phyloP scores from a whole-genome alignment of 2,888 invertebrate genomes.

The Kuschelorhynchus macadamiae region DNA sequence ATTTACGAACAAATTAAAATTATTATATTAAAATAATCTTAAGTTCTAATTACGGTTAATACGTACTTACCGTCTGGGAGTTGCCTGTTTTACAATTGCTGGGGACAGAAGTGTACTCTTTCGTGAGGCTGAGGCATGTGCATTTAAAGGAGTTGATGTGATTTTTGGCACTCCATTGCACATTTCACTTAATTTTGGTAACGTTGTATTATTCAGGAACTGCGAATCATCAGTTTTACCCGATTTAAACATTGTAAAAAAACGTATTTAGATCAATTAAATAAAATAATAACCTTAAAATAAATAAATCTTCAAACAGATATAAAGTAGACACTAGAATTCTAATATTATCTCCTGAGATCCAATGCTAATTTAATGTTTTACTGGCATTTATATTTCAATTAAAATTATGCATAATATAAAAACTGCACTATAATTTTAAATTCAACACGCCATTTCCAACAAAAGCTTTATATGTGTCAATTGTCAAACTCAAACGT shows the following conservation, averaged over 20 bases:
- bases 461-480: too few species aligned
- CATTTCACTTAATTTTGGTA: conserved; percentile 43
- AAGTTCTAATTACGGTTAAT: too few species aligned
- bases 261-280: too few species aligned
- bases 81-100: conserved; percentile 51
- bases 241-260: conserved; percentile 50
- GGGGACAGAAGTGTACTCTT: conserved; percentile 52
- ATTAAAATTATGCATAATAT: conserved; percentile 29
- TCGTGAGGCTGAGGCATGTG: conserved; percentile 32
- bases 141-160: conserved; percentile 56
- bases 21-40: too few species aligned
- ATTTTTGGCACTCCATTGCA: conserved; percentile 54
- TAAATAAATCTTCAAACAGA: too few species aligned
- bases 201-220: conserved; percentile 29
- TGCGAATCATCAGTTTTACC: conserved; percentile 43
- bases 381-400: conserved; percentile 7
- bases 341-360: too few species aligned
- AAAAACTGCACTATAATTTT: conserved; percentile 30
- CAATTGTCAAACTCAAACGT: too few species aligned
- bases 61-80: conserved; percentile 54
- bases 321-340: too few species aligned
- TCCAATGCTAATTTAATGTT: not conserved
- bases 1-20: too few species aligned
- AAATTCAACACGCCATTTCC: conserved; percentile 46
- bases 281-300: conserved; percentile 3